Evolutionary conservation across 2,113 vertebrate species (phyloP), one percentile per base, ranked within the genome.

Genomic region (Esox niger): DNA sequence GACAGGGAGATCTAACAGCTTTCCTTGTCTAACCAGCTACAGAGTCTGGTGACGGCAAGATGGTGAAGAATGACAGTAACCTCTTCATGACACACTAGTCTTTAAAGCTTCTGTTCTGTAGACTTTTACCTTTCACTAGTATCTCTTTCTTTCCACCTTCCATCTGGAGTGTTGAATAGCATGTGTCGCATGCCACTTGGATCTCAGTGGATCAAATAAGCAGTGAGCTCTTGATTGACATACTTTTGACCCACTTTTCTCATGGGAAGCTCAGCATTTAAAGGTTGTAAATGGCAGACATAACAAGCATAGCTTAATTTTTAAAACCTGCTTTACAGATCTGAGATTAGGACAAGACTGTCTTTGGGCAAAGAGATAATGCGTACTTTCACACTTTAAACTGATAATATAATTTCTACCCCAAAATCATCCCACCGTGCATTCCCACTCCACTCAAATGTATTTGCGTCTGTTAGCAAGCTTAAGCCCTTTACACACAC

Each of bases 371-470:
- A 15, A 13, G 64, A 52, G 43, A 49, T 65, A 31, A 65, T n/a
- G 21, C 25, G 47, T 55, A 33, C 23, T 17, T 66, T 55, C 64
- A 65, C 26, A 54, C 27, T 65, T 31, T 7, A 54, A 47, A 21
- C 47, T 33, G 47, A 55, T 31, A 27, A 65, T 66, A 15, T 66
- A 66, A 66, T 66, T 52, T 52, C 2, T 52, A 11, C 27, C 9
- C 27, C n/a, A 65, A 65, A 26, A 30, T 54, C 4, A 30, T 2
- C 31, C n/a, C n/a, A n/a, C n/a, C 64, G n/a, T n/a, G 21, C 15
- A n/a, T 32, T 21, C n/a, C 32, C 27, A 54, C n/a, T 17, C 17
- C 29, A n/a, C 30, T 59, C 6, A 55, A 49, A 11, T 47, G 11
- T 26, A 21, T 66, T 46, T 32, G 21, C 26, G 23, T 29, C 20